Conservation (phyloP, 2,888 invertebrate genomes). For the Ptycholaimellus sp. region DNA sequence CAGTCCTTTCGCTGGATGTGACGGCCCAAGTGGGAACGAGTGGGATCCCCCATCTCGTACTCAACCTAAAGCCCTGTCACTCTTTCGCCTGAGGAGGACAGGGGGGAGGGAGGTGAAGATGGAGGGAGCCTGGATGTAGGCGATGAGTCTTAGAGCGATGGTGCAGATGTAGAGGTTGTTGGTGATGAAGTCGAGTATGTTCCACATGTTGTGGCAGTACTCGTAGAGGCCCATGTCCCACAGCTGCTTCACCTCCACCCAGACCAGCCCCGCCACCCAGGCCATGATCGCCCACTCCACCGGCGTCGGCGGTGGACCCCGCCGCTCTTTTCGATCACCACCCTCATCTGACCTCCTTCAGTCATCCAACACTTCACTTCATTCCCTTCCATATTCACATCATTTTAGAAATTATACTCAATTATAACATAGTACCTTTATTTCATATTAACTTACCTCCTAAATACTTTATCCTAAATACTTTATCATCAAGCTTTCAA, state of each 20-base stretch:
- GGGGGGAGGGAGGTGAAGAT: not conserved
- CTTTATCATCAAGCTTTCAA: too few relatives aligned
- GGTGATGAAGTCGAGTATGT: constrained; percentile 92
- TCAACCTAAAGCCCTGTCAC: constrained; percentile 6
- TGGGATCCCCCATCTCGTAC: constrained; percentile 6
- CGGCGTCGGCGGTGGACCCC: constrained; percentile 72
- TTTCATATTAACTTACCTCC: too few relatives aligned
- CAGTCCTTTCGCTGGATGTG: constrained; percentile 54
- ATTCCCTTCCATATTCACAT: too few relatives aligned
- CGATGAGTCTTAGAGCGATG: constrained; percentile 70
- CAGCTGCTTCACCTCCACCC: constrained; percentile 94
- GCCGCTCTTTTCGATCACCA: constrained; percentile 21
- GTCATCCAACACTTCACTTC: too few relatives aligned
- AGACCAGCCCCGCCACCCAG: constrained; percentile 74
- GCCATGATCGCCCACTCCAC: constrained; percentile 62
- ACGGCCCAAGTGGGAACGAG: constrained; percentile 3
- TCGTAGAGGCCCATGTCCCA: constrained; percentile 92
- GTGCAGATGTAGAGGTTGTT: constrained; percentile 93
- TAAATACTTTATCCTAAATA: too few relatives aligned
- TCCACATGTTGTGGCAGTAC: constrained; percentile 97
- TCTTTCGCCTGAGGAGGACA: not conserved
- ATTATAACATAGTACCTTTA: too few relatives aligned
- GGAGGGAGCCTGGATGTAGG: constrained; percentile 52
- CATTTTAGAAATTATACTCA: too few relatives aligned
- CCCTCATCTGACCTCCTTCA: too few relatives aligned